Evolutionary conservation across 1,140 invertebrate species (phyloP).

Genomic region (Paramacrobiotus metropolitanus): DNA sequence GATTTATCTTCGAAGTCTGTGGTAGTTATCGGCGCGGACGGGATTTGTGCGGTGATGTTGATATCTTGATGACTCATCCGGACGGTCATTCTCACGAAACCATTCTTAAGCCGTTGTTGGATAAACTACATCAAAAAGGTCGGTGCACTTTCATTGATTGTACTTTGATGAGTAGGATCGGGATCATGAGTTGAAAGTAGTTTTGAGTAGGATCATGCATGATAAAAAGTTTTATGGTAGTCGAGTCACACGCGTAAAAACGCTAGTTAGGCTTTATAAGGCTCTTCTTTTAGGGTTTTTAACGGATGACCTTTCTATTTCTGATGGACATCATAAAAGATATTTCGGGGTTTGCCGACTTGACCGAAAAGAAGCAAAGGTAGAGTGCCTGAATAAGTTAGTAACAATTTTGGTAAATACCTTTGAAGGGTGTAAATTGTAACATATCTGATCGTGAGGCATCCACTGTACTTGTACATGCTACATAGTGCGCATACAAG

Average conservation of each 20-base stretch:
- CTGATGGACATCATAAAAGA: slow-evolving; percentile 27
- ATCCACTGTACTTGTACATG: too few relatives aligned
- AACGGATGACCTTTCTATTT: slow-evolving; percentile 28
- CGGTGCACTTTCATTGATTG: background rate
- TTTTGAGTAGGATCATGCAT: too few relatives aligned
- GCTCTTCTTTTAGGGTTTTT: slow-evolving; percentile 22
- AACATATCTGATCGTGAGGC: too few relatives aligned
- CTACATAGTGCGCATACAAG: too few relatives aligned
- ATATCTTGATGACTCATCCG: slow-evolving; percentile 28
- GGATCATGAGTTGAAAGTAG: too few relatives aligned
- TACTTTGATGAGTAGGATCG: too few relatives aligned
- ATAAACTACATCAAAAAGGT: background rate
- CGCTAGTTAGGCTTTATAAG: background rate
- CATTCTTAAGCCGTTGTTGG: background rate
- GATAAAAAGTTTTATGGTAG: too few relatives aligned
- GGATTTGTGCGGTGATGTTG: slow-evolving; percentile 30
- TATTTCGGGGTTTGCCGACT: slow-evolving; percentile 30
- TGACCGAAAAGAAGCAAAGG: slow-evolving; percentile 12
- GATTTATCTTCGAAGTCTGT: slow-evolving; percentile 23
- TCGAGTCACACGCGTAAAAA: too few relatives aligned
- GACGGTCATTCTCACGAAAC: slow-evolving; percentile 22
- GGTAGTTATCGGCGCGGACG: slow-evolving; percentile 30
- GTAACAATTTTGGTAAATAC: too few relatives aligned
- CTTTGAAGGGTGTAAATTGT: too few relatives aligned
- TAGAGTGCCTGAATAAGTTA: slow-evolving; percentile 5